Percentiles rank a stretch among this genome's conserved stretches.
Conservation (phyloP, 2,888 invertebrate species). For the Rambutsinella grinnellia region DNA sequence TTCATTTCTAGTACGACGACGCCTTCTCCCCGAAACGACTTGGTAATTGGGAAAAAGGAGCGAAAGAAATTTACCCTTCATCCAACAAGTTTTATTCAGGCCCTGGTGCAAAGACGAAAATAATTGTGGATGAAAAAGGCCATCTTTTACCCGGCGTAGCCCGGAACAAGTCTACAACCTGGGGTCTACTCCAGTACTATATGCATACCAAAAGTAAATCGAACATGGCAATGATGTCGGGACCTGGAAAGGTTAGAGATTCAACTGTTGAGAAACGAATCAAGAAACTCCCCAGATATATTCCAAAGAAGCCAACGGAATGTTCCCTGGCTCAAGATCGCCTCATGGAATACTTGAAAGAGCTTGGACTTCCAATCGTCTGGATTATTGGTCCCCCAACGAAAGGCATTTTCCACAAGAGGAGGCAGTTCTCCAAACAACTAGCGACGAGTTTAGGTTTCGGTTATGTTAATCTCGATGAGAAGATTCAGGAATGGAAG, state of each 20-base stretch:
- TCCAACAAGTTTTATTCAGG: neutral
- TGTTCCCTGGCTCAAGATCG: slow-evolving; percentile 29
- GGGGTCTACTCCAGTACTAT: slow-evolving; percentile 51
- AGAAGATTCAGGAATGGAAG: slow-evolving; percentile 52
- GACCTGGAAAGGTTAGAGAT: neutral
- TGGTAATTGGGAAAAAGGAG: slow-evolving; percentile 57
- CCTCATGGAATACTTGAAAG: slow-evolving; percentile 39
- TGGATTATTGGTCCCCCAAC: slow-evolving; percentile 58
- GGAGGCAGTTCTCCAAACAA: slow-evolving; percentile 48
- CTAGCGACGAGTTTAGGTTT: slow-evolving; percentile 47
- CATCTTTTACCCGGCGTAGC: slow-evolving; percentile 56
- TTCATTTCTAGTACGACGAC: slow-evolving; percentile 55
- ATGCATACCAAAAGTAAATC: neutral
- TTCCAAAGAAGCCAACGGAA: slow-evolving; percentile 12
- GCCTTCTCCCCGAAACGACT: slow-evolving; percentile 55
- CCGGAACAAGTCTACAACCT: slow-evolving; percentile 48
- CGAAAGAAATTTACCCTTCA: slow-evolving; percentile 1
- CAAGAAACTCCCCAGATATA: slow-evolving; percentile 17
- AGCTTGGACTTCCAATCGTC: slow-evolving; percentile 50
- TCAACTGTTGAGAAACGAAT: neutral
- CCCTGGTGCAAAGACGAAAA: neutral
- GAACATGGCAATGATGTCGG: neutral
- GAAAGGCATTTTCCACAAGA: slow-evolving; percentile 24
- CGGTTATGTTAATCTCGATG: slow-evolving; percentile 55
- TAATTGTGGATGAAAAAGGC: slow-evolving; percentile 57